Percentiles rank a stretch among this genome's conserved stretches.
Conservation (phyloP, 2,797 vertebrate genomes). For the Macrochelys suwanniensis region DNA sequence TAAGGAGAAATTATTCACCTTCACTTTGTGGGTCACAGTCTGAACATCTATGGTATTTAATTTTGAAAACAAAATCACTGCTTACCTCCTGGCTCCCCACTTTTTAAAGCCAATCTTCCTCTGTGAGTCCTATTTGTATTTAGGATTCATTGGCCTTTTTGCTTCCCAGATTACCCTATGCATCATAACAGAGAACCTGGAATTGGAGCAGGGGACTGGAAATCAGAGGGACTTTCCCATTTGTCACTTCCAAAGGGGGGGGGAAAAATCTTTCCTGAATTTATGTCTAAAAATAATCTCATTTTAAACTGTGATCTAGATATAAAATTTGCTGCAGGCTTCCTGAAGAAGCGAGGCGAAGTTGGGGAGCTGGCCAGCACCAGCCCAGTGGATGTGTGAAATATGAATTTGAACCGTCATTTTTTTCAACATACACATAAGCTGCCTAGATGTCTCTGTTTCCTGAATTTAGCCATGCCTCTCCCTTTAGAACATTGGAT, state of each 20-base stretch:
- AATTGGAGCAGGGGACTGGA: background rate
- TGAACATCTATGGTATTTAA: background rate
- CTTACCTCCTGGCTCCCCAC: background rate
- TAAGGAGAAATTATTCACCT: background rate
- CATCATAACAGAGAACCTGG: background rate
- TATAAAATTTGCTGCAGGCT: background rate
- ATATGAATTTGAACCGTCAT: background rate
- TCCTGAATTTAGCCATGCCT: background rate
- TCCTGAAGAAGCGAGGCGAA: background rate
- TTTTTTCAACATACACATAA: background rate
- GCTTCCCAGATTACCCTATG: background rate
- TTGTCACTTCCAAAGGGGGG: background rate
- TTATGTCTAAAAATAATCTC: background rate
- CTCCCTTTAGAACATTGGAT: background rate
- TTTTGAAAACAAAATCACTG: background rate
- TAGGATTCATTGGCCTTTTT: background rate
- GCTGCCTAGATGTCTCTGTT: background rate
- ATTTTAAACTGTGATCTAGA: background rate
- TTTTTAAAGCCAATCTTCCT: background rate
- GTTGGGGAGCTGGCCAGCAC: background rate
- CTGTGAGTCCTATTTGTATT: background rate
- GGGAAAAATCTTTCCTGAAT: background rate
- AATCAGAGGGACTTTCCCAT: background rate
- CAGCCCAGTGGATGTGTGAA: background rate
- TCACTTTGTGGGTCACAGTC: background rate